Evolutionary conservation across 2,888 invertebrate species (phyloP).

Genomic region (Trachelus tabidus): DNA sequence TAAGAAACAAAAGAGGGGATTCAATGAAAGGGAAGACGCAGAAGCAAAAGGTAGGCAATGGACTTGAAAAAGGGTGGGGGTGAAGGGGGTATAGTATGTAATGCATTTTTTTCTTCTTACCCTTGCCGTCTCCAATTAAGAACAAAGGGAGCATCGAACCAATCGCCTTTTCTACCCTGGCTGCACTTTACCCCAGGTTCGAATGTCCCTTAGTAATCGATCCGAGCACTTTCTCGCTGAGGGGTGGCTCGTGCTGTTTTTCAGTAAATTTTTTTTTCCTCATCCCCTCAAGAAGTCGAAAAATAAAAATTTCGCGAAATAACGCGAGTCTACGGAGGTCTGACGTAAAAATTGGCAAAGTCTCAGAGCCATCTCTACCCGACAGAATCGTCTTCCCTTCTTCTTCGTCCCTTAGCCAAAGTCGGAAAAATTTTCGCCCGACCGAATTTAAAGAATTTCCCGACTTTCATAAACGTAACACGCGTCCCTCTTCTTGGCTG

Average conservation of each 20-base stretch:
- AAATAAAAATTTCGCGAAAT: no score
- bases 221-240: no score
- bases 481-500: conserved; percentile 34
- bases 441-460: conserved; percentile 37
- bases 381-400: no score
- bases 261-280: no score
- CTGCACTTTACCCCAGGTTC: no score
- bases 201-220: no score
- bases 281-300: no score
- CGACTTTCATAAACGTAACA: conserved; percentile 47
- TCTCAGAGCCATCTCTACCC: no score
- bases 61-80: neutral
- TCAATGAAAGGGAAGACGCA: conserved; percentile 11
- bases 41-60: conserved; percentile 7
- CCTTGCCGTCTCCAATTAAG: conserved; percentile 41
- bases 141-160: conserved; percentile 16
- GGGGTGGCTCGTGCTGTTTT: no score
- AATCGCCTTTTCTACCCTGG: no score
- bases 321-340: no score
- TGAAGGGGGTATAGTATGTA: neutral
- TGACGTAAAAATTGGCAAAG: no score
- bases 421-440: conserved; percentile 37
- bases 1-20: conserved; percentile 1
- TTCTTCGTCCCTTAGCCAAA: conserved; percentile 11
- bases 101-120: conserved; percentile 22